Conservation (phyloP, 1,140 invertebrate species). For the Atta colombica region DNA sequence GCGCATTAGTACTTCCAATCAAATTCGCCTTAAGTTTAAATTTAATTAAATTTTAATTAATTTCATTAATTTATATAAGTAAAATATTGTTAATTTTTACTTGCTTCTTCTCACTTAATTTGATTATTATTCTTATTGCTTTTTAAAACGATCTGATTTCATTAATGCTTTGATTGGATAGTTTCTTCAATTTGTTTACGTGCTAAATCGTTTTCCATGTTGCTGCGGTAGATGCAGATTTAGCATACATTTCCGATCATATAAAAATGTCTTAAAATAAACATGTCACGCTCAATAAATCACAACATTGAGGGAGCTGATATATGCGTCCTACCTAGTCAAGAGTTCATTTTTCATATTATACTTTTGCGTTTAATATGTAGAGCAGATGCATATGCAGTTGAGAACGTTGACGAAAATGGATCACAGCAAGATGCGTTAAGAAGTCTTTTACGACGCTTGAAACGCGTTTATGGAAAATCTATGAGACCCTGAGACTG, state of each 20-base stretch:
- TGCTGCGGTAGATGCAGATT: background rate
- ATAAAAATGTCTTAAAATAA: slow-evolving; percentile 12
- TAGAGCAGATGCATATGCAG: slow-evolving; percentile 31
- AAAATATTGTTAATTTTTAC: no score
- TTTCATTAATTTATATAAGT: no score
- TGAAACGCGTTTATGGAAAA: slow-evolving; percentile 29
- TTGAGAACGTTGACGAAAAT: slow-evolving; percentile 42
- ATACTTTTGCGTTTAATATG: slow-evolving; percentile 17
- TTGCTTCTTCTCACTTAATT: no score
- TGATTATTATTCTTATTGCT: no score
- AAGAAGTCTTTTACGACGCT: slow-evolving; percentile 26
- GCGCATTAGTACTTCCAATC: no score
- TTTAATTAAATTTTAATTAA: no score
- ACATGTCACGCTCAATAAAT: background rate
- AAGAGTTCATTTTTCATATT: slow-evolving; percentile 39
- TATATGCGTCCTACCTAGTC: slow-evolving; percentile 16
- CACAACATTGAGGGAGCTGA: background rate
- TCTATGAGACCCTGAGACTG: slow-evolving; percentile 29
- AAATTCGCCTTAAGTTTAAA: no score
- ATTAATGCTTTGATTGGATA: background rate
- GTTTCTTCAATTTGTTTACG: background rate
- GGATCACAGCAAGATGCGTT: slow-evolving; percentile 34
- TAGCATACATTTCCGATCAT: background rate
- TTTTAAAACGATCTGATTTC: no score
- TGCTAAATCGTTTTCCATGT: background rate